Conservation (phyloP, 92 coral and sea anemone species). For the Porites evermanni region DNA sequence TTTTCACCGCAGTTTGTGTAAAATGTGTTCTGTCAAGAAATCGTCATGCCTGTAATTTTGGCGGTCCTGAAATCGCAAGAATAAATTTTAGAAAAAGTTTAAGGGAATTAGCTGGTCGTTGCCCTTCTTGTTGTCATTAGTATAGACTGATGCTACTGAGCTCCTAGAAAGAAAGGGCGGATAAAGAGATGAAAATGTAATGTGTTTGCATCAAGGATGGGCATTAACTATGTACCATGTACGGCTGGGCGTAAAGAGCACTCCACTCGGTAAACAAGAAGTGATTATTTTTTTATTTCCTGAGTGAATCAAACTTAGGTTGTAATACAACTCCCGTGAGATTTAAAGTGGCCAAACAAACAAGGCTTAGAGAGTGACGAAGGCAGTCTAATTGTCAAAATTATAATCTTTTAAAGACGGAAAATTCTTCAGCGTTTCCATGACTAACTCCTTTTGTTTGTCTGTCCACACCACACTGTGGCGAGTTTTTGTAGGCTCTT, state of each 20-base stretch:
- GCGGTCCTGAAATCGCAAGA: conserved; percentile 15
- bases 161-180: too few relatives aligned
- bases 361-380: not conserved
- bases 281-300: too few relatives aligned
- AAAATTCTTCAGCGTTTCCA: conserved; percentile 49
- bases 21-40: conserved; percentile 39
- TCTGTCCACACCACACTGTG: conserved; percentile 78
- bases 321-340: too few relatives aligned
- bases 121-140: not conserved
- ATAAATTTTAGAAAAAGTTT: conserved; percentile 14
- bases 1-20: conserved; percentile 45
- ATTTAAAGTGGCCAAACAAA: not conserved
- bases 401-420: conserved; percentile 72
- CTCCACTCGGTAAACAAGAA: too few relatives aligned
- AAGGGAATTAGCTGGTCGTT: not conserved
- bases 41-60: conserved; percentile 25
- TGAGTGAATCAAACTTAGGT: too few relatives aligned
- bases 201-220: too few relatives aligned
- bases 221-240: too few relatives aligned
- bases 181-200: too few relatives aligned
- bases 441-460: conserved; percentile 50
- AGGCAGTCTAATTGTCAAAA: conserved; percentile 37
- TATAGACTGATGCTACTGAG: not conserved
- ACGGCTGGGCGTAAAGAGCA: too few relatives aligned
- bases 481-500: conserved; percentile 77